A percentile compares a stretch with the other conserved stretches of the same genome.
Evolutionary conservation across 2,888 invertebrate species (phyloP).

Genomic region (Seira musarum): DNA sequence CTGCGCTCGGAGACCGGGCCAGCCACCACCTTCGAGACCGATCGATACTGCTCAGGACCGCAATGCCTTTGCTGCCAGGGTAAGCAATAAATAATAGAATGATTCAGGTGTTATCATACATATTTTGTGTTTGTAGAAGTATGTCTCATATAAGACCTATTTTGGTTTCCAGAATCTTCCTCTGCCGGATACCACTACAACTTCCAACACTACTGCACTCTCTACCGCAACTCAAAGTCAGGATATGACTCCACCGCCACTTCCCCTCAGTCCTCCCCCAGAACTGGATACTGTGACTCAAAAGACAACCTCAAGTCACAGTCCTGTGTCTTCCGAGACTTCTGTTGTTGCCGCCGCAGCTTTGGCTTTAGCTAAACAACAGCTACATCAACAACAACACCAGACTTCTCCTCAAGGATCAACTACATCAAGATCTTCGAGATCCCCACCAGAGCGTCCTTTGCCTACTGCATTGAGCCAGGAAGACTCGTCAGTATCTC

Average conservation of each 20-base stretch:
- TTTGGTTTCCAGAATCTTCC: slow-evolving; percentile 87
- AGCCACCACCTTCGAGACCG: slow-evolving; percentile 76
- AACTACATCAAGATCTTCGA: slow-evolving; percentile 17
- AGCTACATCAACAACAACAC: slow-evolving; percentile 28
- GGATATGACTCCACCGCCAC: slow-evolving; percentile 68
- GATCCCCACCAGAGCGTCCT: slow-evolving; percentile 29
- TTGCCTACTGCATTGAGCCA: slow-evolving; percentile 37
- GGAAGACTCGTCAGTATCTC: slow-evolving; percentile 50
- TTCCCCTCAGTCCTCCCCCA: slow-evolving; percentile 70
- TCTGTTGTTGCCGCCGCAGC: slow-evolving; percentile 23
- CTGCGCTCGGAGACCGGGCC: slow-evolving; percentile 79
- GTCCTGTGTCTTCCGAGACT: slow-evolving; percentile 41
- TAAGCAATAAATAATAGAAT: slow-evolving; percentile 71
- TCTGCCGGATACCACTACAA: slow-evolving; percentile 74
- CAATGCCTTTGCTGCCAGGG: slow-evolving; percentile 84
- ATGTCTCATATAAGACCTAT: too few species aligned
- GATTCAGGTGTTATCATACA: background rate
- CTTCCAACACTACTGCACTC: slow-evolving; percentile 44
- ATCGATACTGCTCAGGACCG: slow-evolving; percentile 86
- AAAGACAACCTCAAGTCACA: slow-evolving; percentile 29
- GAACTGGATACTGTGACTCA: slow-evolving; percentile 56
- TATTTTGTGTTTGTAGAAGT: slow-evolving; percentile 66
- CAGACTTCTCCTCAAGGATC: slow-evolving; percentile 19
- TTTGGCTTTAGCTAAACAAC: slow-evolving; percentile 27
- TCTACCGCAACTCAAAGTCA: slow-evolving; percentile 55